A percentile compares a stretch with the other conserved stretches of the same genome.
phyloP scores from a whole-genome alignment of 2,113 vertebrate genomes.

The Misgurnus anguillicaudatus region DNA sequence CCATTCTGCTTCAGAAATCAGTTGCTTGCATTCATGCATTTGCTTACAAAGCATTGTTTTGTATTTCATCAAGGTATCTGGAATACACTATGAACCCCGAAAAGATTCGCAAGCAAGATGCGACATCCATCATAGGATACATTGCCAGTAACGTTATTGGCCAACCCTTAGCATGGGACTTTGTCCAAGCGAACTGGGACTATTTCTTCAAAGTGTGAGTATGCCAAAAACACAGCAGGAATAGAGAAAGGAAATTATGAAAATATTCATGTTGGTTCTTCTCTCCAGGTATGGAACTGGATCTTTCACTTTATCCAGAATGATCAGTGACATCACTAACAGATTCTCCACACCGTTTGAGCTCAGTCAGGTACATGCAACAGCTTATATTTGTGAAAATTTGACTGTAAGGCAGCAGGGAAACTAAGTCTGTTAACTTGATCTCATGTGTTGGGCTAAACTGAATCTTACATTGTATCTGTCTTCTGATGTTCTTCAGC shows the following conservation, averaged over 20 bases:
- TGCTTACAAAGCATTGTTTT: not conserved
- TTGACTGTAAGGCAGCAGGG: not conserved
- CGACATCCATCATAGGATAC: slow-evolving; percentile 79
- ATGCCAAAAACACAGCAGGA: not conserved
- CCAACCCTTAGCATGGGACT: slow-evolving; percentile 87
- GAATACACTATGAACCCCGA: slow-evolving; percentile 77
- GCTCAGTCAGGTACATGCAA: slow-evolving; percentile 80
- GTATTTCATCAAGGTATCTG: slow-evolving; percentile 79
- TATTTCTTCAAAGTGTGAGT: slow-evolving; percentile 82
- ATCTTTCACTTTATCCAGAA: slow-evolving; percentile 84
- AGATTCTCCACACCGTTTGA: slow-evolving; percentile 84
- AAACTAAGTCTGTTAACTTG: no score
- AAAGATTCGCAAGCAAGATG: slow-evolving; percentile 88
- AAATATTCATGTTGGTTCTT: not conserved
- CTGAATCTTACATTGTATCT: not conserved
- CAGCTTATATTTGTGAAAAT: not conserved
- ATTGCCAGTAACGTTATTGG: slow-evolving; percentile 82
- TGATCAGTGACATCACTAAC: slow-evolving; percentile 76
- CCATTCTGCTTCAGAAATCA: no score
- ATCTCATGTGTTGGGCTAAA: no score
- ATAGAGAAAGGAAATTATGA: not conserved
- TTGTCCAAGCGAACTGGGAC: slow-evolving; percentile 82
- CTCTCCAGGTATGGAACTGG: slow-evolving; percentile 78
- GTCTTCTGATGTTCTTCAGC: slow-evolving; percentile 66
- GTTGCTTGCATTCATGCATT: no score